Base-by-base conservation (phyloP, 2,113 vertebrate species). In the Tragelaphus strepsiceros region DNA sequence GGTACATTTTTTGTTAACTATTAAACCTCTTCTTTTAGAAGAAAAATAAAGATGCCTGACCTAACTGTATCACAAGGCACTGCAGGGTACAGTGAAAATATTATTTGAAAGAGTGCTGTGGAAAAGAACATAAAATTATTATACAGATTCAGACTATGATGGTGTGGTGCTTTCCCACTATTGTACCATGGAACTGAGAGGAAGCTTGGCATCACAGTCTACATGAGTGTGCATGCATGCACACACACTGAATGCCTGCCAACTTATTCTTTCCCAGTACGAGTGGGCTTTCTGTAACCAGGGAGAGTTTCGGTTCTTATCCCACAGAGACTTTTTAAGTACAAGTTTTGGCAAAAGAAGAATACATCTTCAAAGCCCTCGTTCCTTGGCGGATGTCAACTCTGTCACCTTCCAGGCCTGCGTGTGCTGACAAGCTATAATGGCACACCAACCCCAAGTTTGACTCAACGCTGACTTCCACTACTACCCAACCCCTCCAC, bases 1-100 rank as follows among this genome's bases (percentile, higher is more conserved):
- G 98, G 98, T 98, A 98, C 90, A 98, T 98, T 99, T 99, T 98
- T 81, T 99, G 98, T 96, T 64, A 17, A 95, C 98, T 91, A 98
- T 99, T 98, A 99, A 99, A 98, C 95, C 93, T 98, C 96, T 91
- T 98, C 98, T 98, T 94, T 96, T 98, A 96, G 94, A 80, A 8
- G 58, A 59, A 62, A 83, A 61, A 30, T 22, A 19, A 56, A 81
- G 32, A 78, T 17, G 12, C 15, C 30, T 64, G 71, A 94, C n/a
- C 64, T 62, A 86, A 71, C 49, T 71, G 49, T 32, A 30, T 86
- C 39, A 92, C 30, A 94, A 94, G 49, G 80, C 26, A 59, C 2
- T 74, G 26, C 6, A 86, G 59, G 10, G 32, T 61, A 82, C 6
- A 14, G 6, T 82, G 59, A 90, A 92, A 86, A 46, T 64, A 43